Evolutionary conservation across 2,113 vertebrate species (phyloP).

Genomic region (Atherinomorus stipes): DNA sequence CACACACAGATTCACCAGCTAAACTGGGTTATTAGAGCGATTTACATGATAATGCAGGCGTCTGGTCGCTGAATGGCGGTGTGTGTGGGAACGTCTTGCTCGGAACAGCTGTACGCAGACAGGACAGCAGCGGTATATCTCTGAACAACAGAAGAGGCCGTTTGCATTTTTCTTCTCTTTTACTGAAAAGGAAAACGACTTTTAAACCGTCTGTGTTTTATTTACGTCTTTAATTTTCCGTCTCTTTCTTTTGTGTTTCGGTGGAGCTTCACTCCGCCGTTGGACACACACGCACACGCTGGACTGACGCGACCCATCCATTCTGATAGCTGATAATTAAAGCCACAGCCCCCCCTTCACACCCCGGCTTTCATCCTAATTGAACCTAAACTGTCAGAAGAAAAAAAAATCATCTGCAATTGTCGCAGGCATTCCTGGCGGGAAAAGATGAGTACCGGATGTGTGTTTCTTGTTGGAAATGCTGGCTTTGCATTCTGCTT

Average conservation of each 20-base stretch:
- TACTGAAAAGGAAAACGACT: constrained; percentile 4
- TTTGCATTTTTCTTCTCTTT: constrained; percentile 9
- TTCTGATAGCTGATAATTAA: constrained; percentile 60
- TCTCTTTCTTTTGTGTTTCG: constrained; percentile 11
- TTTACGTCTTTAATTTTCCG: constrained; percentile 1
- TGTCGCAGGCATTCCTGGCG: constrained; percentile 48
- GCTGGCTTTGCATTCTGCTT: constrained; percentile 27
- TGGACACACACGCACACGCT: constrained; percentile 42
- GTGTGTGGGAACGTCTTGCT: constrained; percentile 81
- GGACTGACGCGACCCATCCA: constrained; percentile 44
- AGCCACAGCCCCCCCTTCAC: constrained; percentile 32
- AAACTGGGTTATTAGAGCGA: constrained; percentile 84
- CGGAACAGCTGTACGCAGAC: constrained; percentile 78
- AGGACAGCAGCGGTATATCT: constrained; percentile 56
- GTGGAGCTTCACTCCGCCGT: neutral
- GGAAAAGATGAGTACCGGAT: constrained; percentile 30
- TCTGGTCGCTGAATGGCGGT: constrained; percentile 78
- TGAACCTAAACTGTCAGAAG: constrained; percentile 71
- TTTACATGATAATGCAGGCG: constrained; percentile 85
- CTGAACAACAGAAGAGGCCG: constrained; percentile 24
- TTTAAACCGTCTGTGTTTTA: constrained; percentile 34
- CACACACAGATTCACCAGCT: constrained; percentile 67
- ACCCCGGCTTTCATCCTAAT: constrained; percentile 65
- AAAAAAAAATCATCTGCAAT: constrained; percentile 43
- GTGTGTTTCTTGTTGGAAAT: constrained; percentile 53